phyloP scores from a whole-genome alignment of 2,797 vertebrate genomes.

The Coluber constrictor region DNA sequence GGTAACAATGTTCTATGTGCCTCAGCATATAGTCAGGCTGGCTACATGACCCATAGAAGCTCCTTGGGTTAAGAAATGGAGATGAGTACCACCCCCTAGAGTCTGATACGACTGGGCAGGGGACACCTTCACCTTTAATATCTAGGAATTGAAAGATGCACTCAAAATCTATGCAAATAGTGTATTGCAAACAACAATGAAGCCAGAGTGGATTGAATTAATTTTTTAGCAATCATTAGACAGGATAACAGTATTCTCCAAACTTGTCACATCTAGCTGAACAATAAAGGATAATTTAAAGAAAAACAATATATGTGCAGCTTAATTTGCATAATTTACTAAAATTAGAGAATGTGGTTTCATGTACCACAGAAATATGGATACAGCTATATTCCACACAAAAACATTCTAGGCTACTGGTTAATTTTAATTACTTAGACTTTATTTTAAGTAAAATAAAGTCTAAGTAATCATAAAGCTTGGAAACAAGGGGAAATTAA shows the following conservation, averaged over 20 bases:
- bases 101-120: neutral
- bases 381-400: neutral
- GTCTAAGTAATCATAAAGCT: neutral
- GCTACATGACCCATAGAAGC: neutral
- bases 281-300: neutral
- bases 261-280: neutral
- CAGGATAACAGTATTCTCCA: neutral
- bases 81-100: neutral
- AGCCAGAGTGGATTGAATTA: neutral
- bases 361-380: neutral
- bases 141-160: neutral
- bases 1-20: neutral
- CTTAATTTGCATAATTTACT: neutral
- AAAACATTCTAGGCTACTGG: neutral
- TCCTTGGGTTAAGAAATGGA: neutral
- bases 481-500: neutral
- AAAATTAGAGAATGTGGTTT: neutral
- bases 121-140: neutral
- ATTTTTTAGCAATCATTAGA: neutral
- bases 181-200: neutral
- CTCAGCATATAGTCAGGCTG: neutral
- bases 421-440: too few relatives aligned
- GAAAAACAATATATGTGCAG: neutral
- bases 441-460: neutral
- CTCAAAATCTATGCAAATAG: neutral